phyloP scores from a whole-genome alignment of 2,113 vertebrate species.

The Notiomystis cincta region DNA sequence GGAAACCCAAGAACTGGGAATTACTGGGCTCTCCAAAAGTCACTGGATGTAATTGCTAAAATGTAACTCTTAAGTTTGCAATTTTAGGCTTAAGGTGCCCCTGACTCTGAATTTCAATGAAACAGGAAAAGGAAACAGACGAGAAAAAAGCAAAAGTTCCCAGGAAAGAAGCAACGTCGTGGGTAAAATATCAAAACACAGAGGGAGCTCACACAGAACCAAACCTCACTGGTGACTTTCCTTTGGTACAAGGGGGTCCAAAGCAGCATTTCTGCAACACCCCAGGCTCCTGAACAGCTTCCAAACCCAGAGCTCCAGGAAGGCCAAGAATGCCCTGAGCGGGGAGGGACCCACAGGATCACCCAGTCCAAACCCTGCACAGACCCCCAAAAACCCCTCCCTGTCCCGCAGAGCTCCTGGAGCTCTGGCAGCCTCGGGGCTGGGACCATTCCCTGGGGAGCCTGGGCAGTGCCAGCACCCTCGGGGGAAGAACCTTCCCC shows the following conservation, averaged over 20 bases:
- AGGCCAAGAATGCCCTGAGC: not conserved
- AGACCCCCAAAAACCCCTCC: not conserved
- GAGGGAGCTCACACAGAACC: fast-evolving
- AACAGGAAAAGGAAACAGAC: not conserved
- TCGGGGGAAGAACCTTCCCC: not conserved
- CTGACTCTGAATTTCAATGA: not conserved
- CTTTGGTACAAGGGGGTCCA: not conserved
- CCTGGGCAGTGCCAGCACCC: not conserved
- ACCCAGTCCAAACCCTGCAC: fast-evolving
- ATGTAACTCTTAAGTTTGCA: not conserved
- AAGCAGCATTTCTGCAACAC: not conserved
- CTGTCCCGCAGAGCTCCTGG: not conserved
- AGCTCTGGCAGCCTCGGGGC: not conserved
- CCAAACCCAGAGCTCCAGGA: not conserved
- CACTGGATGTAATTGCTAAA: not conserved
- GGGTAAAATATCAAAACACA: fast-evolving
- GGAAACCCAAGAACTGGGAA: not conserved
- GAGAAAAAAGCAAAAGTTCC: not conserved
- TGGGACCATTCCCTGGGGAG: not conserved
- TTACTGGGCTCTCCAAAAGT: not conserved
- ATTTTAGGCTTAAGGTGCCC: not conserved
- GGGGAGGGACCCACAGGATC: not conserved
- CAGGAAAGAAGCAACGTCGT: not conserved
- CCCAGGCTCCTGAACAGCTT: fast-evolving
- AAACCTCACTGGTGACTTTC: fast-evolving